Percentiles rank a stretch among this genome's conserved stretches.
Conservation (phyloP, 2,888 invertebrate species). For the Caenorhabditis drosophilae region DNA sequence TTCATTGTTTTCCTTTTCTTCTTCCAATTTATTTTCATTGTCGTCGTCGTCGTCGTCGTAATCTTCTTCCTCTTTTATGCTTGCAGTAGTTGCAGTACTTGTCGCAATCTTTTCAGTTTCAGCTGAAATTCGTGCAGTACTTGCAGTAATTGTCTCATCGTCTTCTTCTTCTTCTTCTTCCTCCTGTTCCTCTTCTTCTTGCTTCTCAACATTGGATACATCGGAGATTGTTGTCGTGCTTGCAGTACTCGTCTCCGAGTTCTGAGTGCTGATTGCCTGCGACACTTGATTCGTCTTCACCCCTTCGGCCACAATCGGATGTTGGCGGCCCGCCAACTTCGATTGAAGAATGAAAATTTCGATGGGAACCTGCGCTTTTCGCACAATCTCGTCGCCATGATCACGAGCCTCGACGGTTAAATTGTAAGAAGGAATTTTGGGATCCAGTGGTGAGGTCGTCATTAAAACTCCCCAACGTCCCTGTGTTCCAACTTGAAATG, state of each 20-base stretch:
- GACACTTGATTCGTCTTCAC: not conserved
- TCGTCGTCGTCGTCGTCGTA: not conserved
- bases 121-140: not conserved
- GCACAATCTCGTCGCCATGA: slow-evolving; percentile 38
- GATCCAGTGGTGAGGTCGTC: slow-evolving; percentile 24
- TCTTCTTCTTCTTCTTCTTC: slow-evolving; percentile 6
- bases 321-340: slow-evolving; percentile 5
- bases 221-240: slow-evolving; percentile 8
- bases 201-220: not conserved
- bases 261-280: not conserved
- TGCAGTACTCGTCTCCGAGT: slow-evolving; percentile 1
- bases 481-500: slow-evolving; percentile 39
- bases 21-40: not conserved
- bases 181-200: slow-evolving; percentile 2
- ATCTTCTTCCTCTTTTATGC: not conserved
- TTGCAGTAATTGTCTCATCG: not conserved
- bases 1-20: slow-evolving; percentile 1
- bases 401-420: slow-evolving; percentile 48
- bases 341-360: slow-evolving; percentile 28
- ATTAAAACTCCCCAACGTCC: slow-evolving; percentile 30
- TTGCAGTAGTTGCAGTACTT: not conserved
- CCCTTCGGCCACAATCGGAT: not conserved
- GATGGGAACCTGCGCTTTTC: slow-evolving; percentile 28
- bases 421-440: slow-evolving; percentile 18
- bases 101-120: no score